Conservation (phyloP, 2,113 vertebrate species). For the Hypanus sabinus region DNA sequence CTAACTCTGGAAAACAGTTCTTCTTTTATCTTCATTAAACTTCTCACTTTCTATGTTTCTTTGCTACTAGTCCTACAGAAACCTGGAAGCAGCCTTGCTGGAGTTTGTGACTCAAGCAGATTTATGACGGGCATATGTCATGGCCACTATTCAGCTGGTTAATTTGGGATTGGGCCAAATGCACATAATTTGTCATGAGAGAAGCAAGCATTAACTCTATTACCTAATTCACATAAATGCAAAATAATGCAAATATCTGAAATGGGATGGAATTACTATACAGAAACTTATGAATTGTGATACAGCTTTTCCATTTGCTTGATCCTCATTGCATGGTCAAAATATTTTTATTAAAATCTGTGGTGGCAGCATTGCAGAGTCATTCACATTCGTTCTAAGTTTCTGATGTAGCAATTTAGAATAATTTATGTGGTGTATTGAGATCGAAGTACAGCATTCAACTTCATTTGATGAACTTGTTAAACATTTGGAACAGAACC, state of each 20-base stretch:
- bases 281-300: constrained; percentile 46
- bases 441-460: background rate
- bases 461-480: background rate
- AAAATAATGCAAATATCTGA: constrained; percentile 43
- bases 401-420: constrained; percentile 11
- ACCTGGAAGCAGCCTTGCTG: constrained; percentile 1
- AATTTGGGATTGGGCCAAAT: constrained; percentile 21
- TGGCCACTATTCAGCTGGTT: background rate
- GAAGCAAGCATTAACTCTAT: constrained; percentile 45
- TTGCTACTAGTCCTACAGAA: background rate
- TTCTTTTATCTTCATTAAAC: background rate
- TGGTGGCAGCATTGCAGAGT: rapidly evolving
- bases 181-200: constrained; percentile 42
- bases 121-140: constrained; percentile 22
- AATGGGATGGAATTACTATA: constrained; percentile 43
- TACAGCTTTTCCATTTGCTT: constrained; percentile 41
- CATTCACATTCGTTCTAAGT: background rate
- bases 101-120: background rate
- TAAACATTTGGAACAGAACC: background rate
- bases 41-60: background rate
- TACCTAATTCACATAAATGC: constrained; percentile 48
- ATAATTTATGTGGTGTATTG: too few species aligned
- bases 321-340: rapidly evolving
- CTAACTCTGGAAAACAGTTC: background rate
- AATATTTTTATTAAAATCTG: background rate